Evolutionary conservation across 2,797 vertebrate genomes (phyloP).

Genomic region (Xerus rutilus): DNA sequence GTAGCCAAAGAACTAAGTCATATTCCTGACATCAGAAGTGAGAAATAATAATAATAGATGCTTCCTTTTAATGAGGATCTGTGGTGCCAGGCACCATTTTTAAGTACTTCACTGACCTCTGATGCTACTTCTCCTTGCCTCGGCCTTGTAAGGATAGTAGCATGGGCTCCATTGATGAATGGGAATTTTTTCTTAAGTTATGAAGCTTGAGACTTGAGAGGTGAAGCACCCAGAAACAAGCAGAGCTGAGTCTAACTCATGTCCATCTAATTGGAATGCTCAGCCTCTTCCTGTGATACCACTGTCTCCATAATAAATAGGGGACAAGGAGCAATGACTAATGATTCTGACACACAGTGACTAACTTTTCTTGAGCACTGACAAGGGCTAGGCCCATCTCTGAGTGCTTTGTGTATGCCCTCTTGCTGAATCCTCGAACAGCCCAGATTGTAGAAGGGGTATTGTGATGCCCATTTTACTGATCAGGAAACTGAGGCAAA

Average conservation of each 20-base stretch:
- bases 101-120: neutral
- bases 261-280: neutral
- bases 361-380: neutral
- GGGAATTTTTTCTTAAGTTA: neutral
- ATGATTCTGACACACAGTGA: neutral
- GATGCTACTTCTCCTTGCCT: neutral
- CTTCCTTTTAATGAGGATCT: neutral
- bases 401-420: neutral
- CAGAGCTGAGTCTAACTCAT: neutral
- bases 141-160: neutral
- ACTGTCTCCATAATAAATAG: neutral
- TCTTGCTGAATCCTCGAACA: neutral
- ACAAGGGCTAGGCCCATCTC: neutral
- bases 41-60: neutral
- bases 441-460: neutral
- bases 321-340: neutral
- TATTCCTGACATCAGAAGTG: neutral
- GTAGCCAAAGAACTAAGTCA: slow-evolving; percentile 9
- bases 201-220: neutral
- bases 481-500: neutral
- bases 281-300: neutral
- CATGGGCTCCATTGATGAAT: neutral
- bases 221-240: neutral
- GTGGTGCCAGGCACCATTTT: neutral
- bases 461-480: neutral